Evolutionary conservation across 2,113 vertebrate species (phyloP), one percentile per base, ranked within the genome.

Genomic region (Circaetus cinerascens): DNA sequence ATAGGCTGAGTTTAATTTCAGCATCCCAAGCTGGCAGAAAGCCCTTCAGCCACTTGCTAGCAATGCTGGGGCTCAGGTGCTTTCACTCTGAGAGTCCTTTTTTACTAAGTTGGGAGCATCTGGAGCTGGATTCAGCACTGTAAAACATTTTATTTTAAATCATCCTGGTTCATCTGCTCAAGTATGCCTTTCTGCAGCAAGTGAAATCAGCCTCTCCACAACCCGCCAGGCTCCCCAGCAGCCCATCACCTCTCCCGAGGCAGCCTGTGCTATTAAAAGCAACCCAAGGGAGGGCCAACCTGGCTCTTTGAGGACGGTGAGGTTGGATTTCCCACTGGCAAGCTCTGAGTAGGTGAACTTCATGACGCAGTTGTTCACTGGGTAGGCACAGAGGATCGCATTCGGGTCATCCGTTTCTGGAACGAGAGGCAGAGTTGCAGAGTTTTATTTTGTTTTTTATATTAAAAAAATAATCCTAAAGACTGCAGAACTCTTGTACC

Each of bases 291-390:
- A 60, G 10, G 29, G 81, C 98, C 66, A 83, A 99, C 99, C 99
- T 98, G 99, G 99, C 93, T 99, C 99, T 86, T 98, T 98, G 50
- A 99, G 99, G 27, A 99, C 98, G 0, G 98, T 99, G 96, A 99
- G 98, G 97, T 99, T 96, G 75, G 99, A 99, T 74, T 94, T 98
- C 51, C 99, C 99, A 14, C 97, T 99, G 97, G 98, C 97, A 91
- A 99, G 99, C 95, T 99, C 99, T 0, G 95, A 94, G 63, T 99
- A 99, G 11, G 99, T 99, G 97, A 99, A 99, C 97, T 99, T 99
- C 99, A 99, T 99, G 91, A 99, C 99, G 0, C 99, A 99, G 66
- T 99, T 99, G 73, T 99, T 98, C 74, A 99, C 98, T 0, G 99
- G 99, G 80, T 99, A 99, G 79, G 99, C 98, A 15, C 99, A 99